Base-by-base conservation (phyloP, 2,797 vertebrate species). In the Lepidocolaptes lacrymiger region DNA sequence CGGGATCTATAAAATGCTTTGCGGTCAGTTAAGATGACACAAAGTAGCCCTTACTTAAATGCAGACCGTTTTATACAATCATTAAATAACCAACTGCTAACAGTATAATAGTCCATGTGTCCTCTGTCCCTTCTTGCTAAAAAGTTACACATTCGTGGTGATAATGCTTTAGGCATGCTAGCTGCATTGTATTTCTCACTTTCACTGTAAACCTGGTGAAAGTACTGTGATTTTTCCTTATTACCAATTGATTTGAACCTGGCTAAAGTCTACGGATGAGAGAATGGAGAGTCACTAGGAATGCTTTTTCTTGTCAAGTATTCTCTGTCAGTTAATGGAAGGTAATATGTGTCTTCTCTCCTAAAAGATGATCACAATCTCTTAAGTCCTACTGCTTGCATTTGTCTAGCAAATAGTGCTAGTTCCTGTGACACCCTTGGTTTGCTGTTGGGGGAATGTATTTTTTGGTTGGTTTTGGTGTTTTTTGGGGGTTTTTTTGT, bases 151-250 rank as follows among this genome's bases (percentile, higher is more conserved):
- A 0, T 46, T 12, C 10, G 10, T 41, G n/a, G 26, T 27, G 51
- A 13, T 66, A 80, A 51, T 43, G 79, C 64, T 91, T 91, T 59
- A 91, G 75, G 51, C 41, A 58, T 36, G 19, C 39, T 95, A 81
- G 66, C 79, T 78, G 87, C 68, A 46, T 89, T 78, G 46, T 92
- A 92, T 96, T 90, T 96, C 95, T 96, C 55, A 34, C 34, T 93
- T 43, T 56, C 88, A 66, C 88, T 96, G 73, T 95, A 96, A 97
- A 84, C 52, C 49, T 59, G 62, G 78, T 94, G 55, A 83, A 72
- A 96, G 32, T 82, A 61, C 69, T 82, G 66, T 56, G 73, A 59
- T 75, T 95, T 68, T 74, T 63, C 32, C 16, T 69, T 91, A 75
- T 59, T 92, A 37, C 51, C 22, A 94, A 14, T 69, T 85, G 68